These are phyloP conservation scores for Drosophila gaucha DNA, from an alignment of 2,888 invertebrate species.

Conservation along the genomic window DNA sequence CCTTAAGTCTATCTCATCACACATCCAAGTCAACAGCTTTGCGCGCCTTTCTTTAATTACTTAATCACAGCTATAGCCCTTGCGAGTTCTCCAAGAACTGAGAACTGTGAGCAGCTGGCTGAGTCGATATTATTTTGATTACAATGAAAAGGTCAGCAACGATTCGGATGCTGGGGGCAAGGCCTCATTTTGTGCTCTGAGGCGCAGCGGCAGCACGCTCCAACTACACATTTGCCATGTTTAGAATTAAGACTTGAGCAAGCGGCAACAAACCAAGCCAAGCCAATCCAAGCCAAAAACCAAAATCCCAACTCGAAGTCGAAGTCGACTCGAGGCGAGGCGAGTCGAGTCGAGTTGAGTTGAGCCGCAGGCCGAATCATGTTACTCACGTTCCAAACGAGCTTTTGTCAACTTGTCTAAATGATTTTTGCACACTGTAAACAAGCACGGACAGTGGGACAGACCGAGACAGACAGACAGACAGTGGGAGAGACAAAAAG, in stretches of 20 bases:
- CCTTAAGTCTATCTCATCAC: too few species aligned
- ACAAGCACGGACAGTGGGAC: constrained; percentile 70
- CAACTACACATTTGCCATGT: constrained; percentile 78
- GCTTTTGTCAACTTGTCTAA: constrained; percentile 83
- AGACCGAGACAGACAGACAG: constrained; percentile 16
- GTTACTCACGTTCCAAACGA: constrained; percentile 83
- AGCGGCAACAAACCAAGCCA: constrained; percentile 44
- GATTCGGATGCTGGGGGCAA: constrained; percentile 60
- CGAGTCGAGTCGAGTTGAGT: constrained; percentile 10
- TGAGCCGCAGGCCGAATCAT: constrained; percentile 75
- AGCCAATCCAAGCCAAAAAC: constrained; percentile 15
- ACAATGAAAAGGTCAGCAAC: constrained; percentile 67
- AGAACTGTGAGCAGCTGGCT: constrained; percentile 3
- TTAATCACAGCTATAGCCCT: not conserved
- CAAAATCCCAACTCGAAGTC: constrained; percentile 35
- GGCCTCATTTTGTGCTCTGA: constrained; percentile 58
- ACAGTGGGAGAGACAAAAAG: constrained; percentile 1
- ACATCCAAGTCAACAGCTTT: too few species aligned
- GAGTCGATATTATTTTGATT: constrained; percentile 55
- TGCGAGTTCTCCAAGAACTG: not conserved
- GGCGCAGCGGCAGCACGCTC: constrained; percentile 70
- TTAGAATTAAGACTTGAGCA: constrained; percentile 77
- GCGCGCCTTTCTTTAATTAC: constrained; percentile 6
- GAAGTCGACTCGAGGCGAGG: constrained; percentile 25
- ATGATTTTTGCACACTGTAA: constrained; percentile 84